Conservation (phyloP, 2,113 vertebrate species). For the Lepidothrix coronata region DNA sequence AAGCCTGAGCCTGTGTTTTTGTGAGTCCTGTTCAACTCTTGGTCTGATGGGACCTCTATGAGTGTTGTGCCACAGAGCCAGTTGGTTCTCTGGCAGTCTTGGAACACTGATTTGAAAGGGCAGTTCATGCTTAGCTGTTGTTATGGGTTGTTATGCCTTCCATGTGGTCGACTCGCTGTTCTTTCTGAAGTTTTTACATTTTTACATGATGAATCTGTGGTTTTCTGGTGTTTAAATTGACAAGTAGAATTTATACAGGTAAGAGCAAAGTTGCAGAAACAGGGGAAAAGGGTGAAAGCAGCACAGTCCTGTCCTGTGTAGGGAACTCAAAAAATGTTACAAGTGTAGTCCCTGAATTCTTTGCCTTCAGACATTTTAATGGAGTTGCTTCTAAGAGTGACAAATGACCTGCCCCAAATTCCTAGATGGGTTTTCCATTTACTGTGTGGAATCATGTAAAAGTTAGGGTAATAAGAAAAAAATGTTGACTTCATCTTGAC, state of each 20-base stretch:
- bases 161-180: background rate
- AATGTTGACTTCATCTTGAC: background rate
- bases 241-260: background rate
- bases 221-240: background rate
- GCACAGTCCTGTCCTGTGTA: background rate
- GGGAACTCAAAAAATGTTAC: rapidly evolving
- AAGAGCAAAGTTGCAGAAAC: background rate
- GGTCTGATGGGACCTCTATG: background rate
- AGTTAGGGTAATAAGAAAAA: background rate
- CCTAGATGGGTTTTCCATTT: background rate
- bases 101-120: background rate
- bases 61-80: background rate
- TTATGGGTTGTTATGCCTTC: background rate
- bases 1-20: background rate
- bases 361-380: background rate
- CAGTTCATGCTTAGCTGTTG: background rate
- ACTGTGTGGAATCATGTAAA: background rate
- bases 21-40: background rate
- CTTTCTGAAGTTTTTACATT: background rate
- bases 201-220: background rate
- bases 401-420: background rate
- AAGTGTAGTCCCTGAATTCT: background rate
- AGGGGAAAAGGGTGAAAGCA: background rate
- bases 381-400: background rate
- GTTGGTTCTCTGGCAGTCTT: background rate